Base-by-base conservation (phyloP, 2,797 vertebrate species). In the Apodemus agrarius region DNA sequence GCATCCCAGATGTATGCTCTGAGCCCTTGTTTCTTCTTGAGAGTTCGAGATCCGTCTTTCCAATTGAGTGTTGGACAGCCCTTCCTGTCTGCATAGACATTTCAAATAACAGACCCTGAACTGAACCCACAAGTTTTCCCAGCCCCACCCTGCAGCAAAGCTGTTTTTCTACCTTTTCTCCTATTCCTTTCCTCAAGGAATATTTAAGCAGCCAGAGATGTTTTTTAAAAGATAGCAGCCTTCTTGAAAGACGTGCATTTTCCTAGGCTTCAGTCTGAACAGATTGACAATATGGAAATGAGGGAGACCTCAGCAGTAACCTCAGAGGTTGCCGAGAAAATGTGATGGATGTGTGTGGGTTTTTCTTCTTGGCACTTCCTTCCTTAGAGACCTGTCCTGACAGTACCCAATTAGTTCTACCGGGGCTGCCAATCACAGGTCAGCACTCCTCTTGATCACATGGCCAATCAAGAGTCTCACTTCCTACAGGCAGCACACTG, bases 191-290 rank as follows among this genome's bases (percentile, higher is more conserved):
- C 54, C 37, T 40, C 24, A 37, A 59, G 31, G 26, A 95, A 84
- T 49, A 93, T 85, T 96, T n/a, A 93, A 91, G 43, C 37, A 90
- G 72, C 16, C 78, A 65, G 84, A 94, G 34, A 74, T 29, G 34
- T 54, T 93, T n/a, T 52, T 46, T 22, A 72, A 31, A 52, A 85
- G 31, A 75, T 31, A 90, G 54, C 52, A 86, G 65, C 6, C 26
- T 22, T 49, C 22, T 31, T 65, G 61, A 93, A 76, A 94, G 76
- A 83, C 76, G 76, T 5, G 6, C 61, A 21, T 72, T 90, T 95
- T 94, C 91, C 61, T 89, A 79, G 21, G 3, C 40, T 93, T 90
- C 80, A 61, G 1, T 59, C 43, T 75, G 83, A 96, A 75, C 61
- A 52, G 74, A 91, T 4, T 52, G 95, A 90, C 37, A 93, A 61